Evolutionary conservation across 2,797 vertebrate genomes (phyloP).

Genomic region (Schizothorax lantsangensis): DNA sequence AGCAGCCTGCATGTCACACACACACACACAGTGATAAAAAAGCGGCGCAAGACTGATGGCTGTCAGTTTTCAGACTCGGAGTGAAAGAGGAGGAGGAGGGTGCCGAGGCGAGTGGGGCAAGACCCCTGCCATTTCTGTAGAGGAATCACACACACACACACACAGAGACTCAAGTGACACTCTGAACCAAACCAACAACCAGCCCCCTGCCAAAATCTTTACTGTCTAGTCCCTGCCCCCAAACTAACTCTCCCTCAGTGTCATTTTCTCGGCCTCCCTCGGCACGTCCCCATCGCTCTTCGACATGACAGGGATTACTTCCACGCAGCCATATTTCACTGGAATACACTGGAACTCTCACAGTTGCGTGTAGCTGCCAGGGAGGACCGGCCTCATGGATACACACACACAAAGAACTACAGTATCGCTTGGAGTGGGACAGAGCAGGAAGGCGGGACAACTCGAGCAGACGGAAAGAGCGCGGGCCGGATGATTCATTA

Average conservation of each 20-base stretch:
- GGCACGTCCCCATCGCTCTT: conserved; percentile 46
- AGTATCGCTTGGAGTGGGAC: conserved; percentile 50
- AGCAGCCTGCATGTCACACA: conserved; percentile 68
- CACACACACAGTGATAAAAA: conserved; percentile 72
- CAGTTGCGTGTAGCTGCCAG: conserved; percentile 61
- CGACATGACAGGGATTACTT: conserved; percentile 67
- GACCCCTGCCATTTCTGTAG: conserved; percentile 62
- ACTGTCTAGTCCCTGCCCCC: conserved; percentile 49
- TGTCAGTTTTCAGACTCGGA: conserved; percentile 81
- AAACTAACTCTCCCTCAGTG: not conserved
- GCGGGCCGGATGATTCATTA: conserved; percentile 54
- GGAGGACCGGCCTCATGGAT: conserved; percentile 53
- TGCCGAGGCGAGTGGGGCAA: conserved; percentile 69
- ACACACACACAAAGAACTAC: conserved; percentile 59
- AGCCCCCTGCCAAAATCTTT: conserved; percentile 51
- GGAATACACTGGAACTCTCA: conserved; percentile 56
- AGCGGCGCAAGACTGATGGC: conserved; percentile 83
- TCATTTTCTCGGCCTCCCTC: conserved; percentile 35
- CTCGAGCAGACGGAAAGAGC: conserved; percentile 51
- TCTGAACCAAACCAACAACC: conserved; percentile 71
- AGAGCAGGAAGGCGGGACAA: conserved; percentile 37
- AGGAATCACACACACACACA: conserved; percentile 39
- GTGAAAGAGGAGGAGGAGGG: conserved; percentile 59
- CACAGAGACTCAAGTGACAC: conserved; percentile 80
- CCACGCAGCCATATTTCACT: conserved; percentile 61